Percentiles rank a stretch among this genome's conserved stretches.
Evolutionary conservation across 2,888 invertebrate species (phyloP).

Genomic region (Eulithis testata): DNA sequence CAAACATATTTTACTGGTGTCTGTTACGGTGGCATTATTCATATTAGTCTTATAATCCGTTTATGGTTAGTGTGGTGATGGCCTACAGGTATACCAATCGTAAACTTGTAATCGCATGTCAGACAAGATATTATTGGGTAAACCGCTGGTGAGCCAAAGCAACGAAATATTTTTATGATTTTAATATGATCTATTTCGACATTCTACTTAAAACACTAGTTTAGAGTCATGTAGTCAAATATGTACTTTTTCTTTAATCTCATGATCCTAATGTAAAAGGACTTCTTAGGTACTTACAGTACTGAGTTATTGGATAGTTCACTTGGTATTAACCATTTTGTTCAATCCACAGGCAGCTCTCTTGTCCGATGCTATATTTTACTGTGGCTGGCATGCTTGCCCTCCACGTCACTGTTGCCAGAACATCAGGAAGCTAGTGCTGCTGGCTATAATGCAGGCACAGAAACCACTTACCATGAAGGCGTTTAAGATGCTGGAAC

Average conservation of each 20-base stretch:
- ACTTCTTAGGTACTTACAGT: too few species aligned
- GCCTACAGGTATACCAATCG: not conserved
- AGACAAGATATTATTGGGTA: too few species aligned
- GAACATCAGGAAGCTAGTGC: conserved; percentile 59
- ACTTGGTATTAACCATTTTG: not conserved
- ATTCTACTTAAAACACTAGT: too few species aligned
- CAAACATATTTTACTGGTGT: conserved; percentile 47
- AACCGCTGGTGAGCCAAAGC: too few species aligned
- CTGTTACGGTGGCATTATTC: conserved; percentile 33
- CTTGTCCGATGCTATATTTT: conserved; percentile 70
- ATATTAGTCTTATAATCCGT: conserved; percentile 35
- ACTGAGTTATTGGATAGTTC: too few species aligned
- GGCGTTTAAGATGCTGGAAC: conserved; percentile 75
- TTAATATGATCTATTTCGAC: too few species aligned
- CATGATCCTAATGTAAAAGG: too few species aligned
- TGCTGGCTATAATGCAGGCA: conserved; percentile 65
- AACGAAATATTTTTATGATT: too few species aligned
- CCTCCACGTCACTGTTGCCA: conserved; percentile 45
- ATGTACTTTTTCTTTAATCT: too few species aligned
- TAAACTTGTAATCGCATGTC: too few species aligned
- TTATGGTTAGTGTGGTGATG: conserved; percentile 28
- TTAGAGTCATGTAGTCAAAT: too few species aligned
- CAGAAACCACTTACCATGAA: conserved; percentile 75
- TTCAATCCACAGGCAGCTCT: conserved; percentile 60
- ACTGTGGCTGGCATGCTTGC: conserved; percentile 72